Evolutionary conservation across 1,140 invertebrate genomes (phyloP).

Genomic region (Camponotus floridanus): DNA sequence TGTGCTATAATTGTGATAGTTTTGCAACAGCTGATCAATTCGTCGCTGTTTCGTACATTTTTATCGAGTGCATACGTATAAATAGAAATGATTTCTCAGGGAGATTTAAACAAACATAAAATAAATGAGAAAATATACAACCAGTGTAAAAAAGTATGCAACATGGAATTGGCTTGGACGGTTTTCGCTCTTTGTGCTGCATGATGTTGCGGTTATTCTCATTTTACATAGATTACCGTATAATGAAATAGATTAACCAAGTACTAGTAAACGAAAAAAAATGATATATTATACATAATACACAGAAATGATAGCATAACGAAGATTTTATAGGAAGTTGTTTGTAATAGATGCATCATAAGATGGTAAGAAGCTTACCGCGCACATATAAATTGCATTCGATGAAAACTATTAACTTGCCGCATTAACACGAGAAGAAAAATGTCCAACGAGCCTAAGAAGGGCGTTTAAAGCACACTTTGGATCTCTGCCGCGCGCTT

Average conservation of each 20-base stretch:
- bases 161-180: constrained; percentile 22
- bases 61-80: not conserved
- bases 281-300: constrained; percentile 24
- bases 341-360: constrained; percentile 47
- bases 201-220: not conserved
- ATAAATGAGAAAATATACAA: not conserved
- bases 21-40: not conserved
- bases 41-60: not conserved
- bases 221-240: not conserved
- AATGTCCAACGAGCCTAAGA: constrained; percentile 14
- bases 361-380: not conserved
- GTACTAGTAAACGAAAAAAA: not conserved
- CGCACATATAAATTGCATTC: constrained; percentile 18
- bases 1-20: not conserved
- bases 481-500: not conserved
- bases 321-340: constrained; percentile 30
- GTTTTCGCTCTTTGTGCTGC: not conserved
- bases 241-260: too few relatives aligned
- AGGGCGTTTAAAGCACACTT: constrained; percentile 35
- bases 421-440: constrained; percentile 37
- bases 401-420: constrained; percentile 46
- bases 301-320: not conserved
- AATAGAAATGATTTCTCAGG: not conserved
- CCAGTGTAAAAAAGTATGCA: not conserved
- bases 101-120: constrained; percentile 7